These are phyloP conservation scores for Andrena bicolor DNA, from an alignment of 2,888 invertebrate species.

Conservation along the genomic window DNA sequence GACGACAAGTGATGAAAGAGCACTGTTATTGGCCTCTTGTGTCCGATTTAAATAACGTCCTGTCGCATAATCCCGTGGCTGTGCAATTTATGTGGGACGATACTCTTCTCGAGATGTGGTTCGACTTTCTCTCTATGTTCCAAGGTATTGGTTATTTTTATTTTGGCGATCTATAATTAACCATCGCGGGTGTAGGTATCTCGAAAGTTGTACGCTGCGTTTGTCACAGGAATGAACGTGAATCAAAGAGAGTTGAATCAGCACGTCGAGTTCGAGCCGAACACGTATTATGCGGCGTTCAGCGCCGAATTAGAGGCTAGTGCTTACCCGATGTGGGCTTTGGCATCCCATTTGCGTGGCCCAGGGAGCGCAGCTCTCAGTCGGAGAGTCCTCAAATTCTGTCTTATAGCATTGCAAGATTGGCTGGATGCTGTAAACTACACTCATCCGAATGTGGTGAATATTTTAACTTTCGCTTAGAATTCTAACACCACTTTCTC, in stretches of 20 bases:
- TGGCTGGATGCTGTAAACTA: slow-evolving; percentile 96
- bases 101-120: slow-evolving; percentile 97
- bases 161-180: background rate
- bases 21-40: slow-evolving; percentile 99
- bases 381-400: slow-evolving; percentile 91
- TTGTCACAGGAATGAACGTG: slow-evolving; percentile 94
- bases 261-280: slow-evolving; percentile 98
- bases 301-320: slow-evolving; percentile 98
- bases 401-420: slow-evolving; percentile 92
- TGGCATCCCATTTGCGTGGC: slow-evolving; percentile 94
- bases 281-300: slow-evolving; percentile 98
- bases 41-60: slow-evolving; percentile 97
- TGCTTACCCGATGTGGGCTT: slow-evolving; percentile 99
- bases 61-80: slow-evolving; percentile 97
- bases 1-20: slow-evolving; percentile 96
- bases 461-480: slow-evolving; percentile 64
- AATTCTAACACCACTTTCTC: background rate
- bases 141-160: slow-evolving; percentile 89
- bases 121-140: slow-evolving; percentile 96
- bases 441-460: slow-evolving; percentile 89
- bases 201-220: background rate
- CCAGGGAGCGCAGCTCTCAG: slow-evolving; percentile 91
- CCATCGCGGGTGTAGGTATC: background rate
- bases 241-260: slow-evolving; percentile 95
- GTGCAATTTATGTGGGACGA: slow-evolving; percentile 95